These are phyloP conservation scores for Prolemur simus DNA, from an alignment of 2,113 vertebrate genomes.

Conservation along the genomic window DNA sequence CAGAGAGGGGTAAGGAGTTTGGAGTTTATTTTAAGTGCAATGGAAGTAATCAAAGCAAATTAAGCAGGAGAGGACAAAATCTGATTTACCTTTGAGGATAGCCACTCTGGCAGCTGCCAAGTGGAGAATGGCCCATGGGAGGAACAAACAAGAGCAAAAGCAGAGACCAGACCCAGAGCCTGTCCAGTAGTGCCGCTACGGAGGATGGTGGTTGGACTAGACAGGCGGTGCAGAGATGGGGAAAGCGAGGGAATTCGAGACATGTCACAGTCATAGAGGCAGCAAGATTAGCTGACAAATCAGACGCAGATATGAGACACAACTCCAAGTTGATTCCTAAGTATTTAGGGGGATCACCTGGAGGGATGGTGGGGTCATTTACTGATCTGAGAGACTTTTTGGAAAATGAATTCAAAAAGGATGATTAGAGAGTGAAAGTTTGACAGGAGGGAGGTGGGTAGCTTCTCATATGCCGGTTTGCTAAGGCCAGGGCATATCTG, in stretches of 20 bases:
- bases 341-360: too few species aligned
- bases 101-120: too few species aligned
- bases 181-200: background rate
- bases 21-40: background rate
- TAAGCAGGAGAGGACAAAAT: background rate
- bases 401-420: background rate
- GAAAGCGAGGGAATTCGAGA: background rate
- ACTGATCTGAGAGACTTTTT: background rate
- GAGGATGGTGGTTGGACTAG: background rate
- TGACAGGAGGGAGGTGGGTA: background rate
- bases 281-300: background rate
- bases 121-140: background rate
- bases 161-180: background rate
- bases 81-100: background rate
- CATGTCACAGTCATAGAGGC: background rate
- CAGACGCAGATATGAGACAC: background rate
- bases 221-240: background rate
- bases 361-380: background rate
- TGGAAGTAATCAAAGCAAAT: background rate
- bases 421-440: background rate
- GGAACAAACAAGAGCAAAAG: too few species aligned
- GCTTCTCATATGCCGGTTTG: background rate
- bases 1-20: background rate
- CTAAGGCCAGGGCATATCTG: rapidly evolving
- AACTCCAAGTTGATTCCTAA: background rate